Evolutionary conservation across 2,888 invertebrate species (phyloP).

Genomic region (Drosophila prolongata): DNA sequence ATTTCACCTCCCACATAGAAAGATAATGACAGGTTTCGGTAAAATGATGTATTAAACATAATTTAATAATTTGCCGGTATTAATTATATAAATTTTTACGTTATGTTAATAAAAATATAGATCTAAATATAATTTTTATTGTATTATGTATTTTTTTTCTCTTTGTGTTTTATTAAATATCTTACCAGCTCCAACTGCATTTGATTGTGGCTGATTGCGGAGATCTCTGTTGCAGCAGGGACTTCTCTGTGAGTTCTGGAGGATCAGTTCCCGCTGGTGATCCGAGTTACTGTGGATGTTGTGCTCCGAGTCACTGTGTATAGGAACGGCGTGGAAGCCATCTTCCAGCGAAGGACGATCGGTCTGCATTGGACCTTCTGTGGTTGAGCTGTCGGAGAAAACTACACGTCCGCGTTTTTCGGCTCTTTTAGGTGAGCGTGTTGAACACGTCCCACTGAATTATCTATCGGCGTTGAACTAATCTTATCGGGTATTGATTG

Average conservation of each 20-base stretch:
- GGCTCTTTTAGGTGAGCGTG: constrained; percentile 12
- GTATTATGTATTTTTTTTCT: neutral
- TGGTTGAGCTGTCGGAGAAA: constrained; percentile 29
- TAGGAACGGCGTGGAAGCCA: constrained; percentile 46
- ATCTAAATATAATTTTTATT: too few relatives aligned
- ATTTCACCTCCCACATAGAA: neutral
- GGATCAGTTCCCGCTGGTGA: constrained; percentile 31
- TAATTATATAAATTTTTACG: too few relatives aligned
- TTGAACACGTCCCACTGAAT: constrained; percentile 42
- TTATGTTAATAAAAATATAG: too few relatives aligned
- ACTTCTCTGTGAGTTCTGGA: constrained; percentile 23
- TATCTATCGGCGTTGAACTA: constrained; percentile 49
- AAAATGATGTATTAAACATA: neutral
- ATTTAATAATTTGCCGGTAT: neutral
- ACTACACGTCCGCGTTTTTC: constrained; percentile 41
- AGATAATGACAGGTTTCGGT: neutral
- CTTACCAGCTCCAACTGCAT: constrained; percentile 67
- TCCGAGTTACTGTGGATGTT: constrained; percentile 12
- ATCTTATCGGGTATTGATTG: constrained; percentile 73
- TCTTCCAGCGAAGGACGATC: constrained; percentile 35
- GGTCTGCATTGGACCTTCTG: constrained; percentile 45
- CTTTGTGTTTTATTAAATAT: neutral
- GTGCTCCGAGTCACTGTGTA: constrained; percentile 8
- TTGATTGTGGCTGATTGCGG: constrained; percentile 67
- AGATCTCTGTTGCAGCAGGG: constrained; percentile 64